Evolutionary conservation across 2,797 vertebrate species (phyloP).

Genomic region (Babyrousa celebensis): DNA sequence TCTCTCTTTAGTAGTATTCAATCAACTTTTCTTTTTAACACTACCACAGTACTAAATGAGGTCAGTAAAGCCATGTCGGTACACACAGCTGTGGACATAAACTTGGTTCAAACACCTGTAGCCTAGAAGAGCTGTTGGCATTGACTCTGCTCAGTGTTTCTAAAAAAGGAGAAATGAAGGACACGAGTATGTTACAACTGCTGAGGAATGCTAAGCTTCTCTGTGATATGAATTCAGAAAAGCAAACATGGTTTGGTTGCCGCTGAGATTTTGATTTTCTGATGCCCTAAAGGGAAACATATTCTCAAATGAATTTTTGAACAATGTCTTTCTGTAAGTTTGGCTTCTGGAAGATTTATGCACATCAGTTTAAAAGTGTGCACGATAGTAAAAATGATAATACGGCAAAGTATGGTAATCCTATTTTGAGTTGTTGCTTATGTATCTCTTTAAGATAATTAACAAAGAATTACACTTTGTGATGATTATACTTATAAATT

Average conservation of each 20-base stretch:
- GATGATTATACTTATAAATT: conserved; percentile 25
- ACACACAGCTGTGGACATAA: not conserved
- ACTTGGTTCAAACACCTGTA: not conserved
- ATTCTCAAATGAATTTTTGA: not conserved
- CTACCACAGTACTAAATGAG: not conserved
- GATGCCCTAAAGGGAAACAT: not conserved
- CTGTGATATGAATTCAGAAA: conserved; percentile 24
- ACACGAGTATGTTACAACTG: not conserved
- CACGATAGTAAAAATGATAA: conserved; percentile 37
- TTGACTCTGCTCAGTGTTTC: not conserved
- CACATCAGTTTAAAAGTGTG: not conserved
- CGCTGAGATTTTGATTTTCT: conserved; percentile 42
- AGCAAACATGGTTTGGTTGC: conserved; percentile 43
- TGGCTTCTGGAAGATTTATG: conserved; percentile 17
- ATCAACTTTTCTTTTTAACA: conserved; percentile 4
- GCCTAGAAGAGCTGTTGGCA: not conserved
- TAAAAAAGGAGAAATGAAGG: not conserved
- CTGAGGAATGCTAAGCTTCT: not conserved
- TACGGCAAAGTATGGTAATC: not conserved
- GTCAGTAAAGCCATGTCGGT: not conserved
- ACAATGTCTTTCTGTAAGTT: not conserved
- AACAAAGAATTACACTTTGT: not conserved
- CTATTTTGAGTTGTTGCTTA: not conserved
- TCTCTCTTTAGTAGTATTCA: conserved; percentile 30
- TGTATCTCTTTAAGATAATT: not conserved